Base-by-base conservation (phyloP, 2,113 vertebrate genomes). In the Lates calcarifer region DNA sequence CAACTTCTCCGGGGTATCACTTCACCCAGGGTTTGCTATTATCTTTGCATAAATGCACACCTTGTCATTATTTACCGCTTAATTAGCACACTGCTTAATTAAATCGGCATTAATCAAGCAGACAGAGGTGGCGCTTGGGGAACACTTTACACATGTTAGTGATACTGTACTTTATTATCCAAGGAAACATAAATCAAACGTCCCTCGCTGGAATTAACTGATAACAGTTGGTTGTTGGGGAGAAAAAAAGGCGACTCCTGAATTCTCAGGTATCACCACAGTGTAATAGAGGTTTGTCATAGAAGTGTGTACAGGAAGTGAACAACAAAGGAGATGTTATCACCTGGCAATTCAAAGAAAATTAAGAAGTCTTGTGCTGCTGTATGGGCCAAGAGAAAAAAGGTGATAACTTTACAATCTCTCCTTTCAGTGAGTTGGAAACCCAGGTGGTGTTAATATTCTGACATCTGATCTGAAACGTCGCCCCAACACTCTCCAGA, bases 11-110 rank as follows among this genome's bases (percentile, higher is more conserved):
- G 0, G 77, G 83, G 87, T 73, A 71, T 89, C 81, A 28, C 82
- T 80, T 86, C 78, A 79, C 90, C 84, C 86, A 76, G 83, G 90
- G 75, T 93, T 92, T 84, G 79, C 80, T 73, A 84, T 94, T 93
- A 93, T 93, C 93, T 94, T 87, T 86, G 92, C 91, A 94, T 91
- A 91, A 93, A 93, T 73, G 89, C 89, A 81, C 89, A 93, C 91
- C 94, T 93, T 92, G 91, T 95, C 94, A 94, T 95, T 95, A 95
- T 93, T 94, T 94, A 94, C 89, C 85, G 90, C 92, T 92, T 95
- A 95, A 95, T 95, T 95, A 95, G 92, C 81, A 61, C 86, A 28
- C 82, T 2, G 90, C 86, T 89, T 95, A 94, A 95, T 95, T 94
- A 94, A 94, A 94, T 93, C 90, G 87, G 86, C 91, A 95, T 95